Percentiles rank a stretch among this genome's conserved stretches.
phyloP scores from a whole-genome alignment of 2,888 invertebrate genomes.

The Trissolcus japonicus region DNA sequence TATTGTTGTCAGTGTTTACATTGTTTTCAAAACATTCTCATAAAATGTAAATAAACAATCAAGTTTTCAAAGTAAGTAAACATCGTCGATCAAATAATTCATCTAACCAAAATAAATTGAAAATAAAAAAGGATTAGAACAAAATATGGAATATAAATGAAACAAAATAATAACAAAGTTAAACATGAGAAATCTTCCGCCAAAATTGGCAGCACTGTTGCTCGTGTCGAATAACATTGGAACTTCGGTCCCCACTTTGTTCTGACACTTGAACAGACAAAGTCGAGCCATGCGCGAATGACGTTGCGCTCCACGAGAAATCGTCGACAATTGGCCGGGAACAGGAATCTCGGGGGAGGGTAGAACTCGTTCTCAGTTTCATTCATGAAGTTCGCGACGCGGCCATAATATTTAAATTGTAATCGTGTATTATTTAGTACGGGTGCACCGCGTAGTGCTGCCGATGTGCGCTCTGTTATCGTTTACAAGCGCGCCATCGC shows the following conservation, averaged over 20 bases:
- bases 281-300: constrained; percentile 9
- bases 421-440: constrained; percentile 69
- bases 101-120: background rate
- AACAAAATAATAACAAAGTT: background rate
- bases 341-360: constrained; percentile 61
- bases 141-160: background rate
- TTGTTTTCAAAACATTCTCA: background rate
- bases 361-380: constrained; percentile 71
- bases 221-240: constrained; percentile 25
- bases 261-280: constrained; percentile 22
- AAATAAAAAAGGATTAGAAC: background rate
- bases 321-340: constrained; percentile 57
- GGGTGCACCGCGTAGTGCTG: constrained; percentile 70
- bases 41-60: background rate
- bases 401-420: constrained; percentile 71
- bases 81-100: background rate
- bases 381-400: constrained; percentile 72
- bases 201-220: constrained; percentile 9
- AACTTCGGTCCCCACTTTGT: constrained; percentile 22
- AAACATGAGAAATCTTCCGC: constrained; percentile 2
- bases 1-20: background rate
- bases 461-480: constrained; percentile 69
- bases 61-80: background rate
- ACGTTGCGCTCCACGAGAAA: constrained; percentile 41
- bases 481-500: constrained; percentile 66